phyloP scores from a whole-genome alignment of 2,797 vertebrate genomes.

The Propithecus deckenii region DNA sequence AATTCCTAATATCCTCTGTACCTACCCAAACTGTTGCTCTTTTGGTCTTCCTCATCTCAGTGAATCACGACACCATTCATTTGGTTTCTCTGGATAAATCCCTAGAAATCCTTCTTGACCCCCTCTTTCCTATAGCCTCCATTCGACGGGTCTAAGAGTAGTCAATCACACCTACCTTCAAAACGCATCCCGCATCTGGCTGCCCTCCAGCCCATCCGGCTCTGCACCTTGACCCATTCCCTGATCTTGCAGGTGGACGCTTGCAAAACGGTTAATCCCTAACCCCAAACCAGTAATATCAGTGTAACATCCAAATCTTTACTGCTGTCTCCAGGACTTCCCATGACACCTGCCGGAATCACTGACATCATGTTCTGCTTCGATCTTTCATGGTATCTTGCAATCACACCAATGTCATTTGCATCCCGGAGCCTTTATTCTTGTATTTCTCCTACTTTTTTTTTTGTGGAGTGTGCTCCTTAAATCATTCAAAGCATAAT shows the following conservation, averaged over 20 bases:
- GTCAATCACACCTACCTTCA: not conserved
- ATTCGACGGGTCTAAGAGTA: not conserved
- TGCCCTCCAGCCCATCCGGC: accelerated
- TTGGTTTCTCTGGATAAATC: not conserved
- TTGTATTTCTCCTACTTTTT: not conserved
- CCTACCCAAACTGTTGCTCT: not conserved
- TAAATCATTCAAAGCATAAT: not conserved
- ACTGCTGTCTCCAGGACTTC: not conserved
- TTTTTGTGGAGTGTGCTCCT: not conserved
- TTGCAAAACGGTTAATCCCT: not conserved
- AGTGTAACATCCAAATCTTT: not conserved
- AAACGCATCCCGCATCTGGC: not conserved
- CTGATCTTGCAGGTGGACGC: not conserved
- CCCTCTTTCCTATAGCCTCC: not conserved
- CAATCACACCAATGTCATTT: not conserved
- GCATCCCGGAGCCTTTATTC: not conserved
- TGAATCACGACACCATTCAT: not conserved
- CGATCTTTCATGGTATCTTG: not conserved
- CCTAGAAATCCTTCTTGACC: not conserved
- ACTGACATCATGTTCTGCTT: not conserved
- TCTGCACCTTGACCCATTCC: not conserved
- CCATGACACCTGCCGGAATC: not conserved
- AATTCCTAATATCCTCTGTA: not conserved
- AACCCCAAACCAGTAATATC: not conserved
- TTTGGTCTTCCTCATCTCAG: not conserved